Conservation (phyloP, 2,888 invertebrate species). For the Drosophila macrothrix region DNA sequence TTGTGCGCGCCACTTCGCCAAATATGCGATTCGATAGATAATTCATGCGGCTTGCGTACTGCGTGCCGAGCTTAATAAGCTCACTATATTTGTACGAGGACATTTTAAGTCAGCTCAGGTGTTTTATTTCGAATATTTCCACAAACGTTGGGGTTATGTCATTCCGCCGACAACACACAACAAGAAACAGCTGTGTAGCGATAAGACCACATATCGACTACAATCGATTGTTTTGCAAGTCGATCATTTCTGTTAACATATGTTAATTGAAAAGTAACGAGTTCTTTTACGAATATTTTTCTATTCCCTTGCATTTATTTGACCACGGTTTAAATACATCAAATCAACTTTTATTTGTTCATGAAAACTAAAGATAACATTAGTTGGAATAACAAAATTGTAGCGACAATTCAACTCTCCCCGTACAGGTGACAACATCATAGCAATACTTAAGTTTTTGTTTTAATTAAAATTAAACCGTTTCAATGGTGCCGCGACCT, state of each 20-base stretch:
- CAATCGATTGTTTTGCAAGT: conserved; percentile 21
- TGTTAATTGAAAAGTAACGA: background rate
- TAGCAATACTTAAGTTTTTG: conserved; percentile 39
- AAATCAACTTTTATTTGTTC: conserved; percentile 57
- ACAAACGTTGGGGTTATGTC: conserved; percentile 63
- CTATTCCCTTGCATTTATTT: background rate
- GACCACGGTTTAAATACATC: conserved; percentile 41
- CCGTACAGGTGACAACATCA: conserved; percentile 29
- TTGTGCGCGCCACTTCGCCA: conserved; percentile 93
- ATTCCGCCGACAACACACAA: conserved; percentile 29
- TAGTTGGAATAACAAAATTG: conserved; percentile 60
- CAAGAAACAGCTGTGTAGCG: conserved; percentile 48
- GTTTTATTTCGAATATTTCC: background rate
- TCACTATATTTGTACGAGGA: conserved; percentile 88
- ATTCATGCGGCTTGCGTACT: conserved; percentile 94
- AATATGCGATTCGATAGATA: conserved; percentile 94
- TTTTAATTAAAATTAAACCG: conserved; percentile 83
- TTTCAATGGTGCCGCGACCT: conserved; percentile 86
- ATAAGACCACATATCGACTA: background rate
- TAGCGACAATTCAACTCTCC: conserved; percentile 47
- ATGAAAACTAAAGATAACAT: conserved; percentile 46
- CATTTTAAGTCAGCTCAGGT: conserved; percentile 84
- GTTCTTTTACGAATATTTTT: background rate
- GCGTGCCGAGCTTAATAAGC: conserved; percentile 89
- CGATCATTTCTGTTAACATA: background rate